phyloP scores from a whole-genome alignment of 2,888 invertebrate species.

The Mechanitis messenoides region DNA sequence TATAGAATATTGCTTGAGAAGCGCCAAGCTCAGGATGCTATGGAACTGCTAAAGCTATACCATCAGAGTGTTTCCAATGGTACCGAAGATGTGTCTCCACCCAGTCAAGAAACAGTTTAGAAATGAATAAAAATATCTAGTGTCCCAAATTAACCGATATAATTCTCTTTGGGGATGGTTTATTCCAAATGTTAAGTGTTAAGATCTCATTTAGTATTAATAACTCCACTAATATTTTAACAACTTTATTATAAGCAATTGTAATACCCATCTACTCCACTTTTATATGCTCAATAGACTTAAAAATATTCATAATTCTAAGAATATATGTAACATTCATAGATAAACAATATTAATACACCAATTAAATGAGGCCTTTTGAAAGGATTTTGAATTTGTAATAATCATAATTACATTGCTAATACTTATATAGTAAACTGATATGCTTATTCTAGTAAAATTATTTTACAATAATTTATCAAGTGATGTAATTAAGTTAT shows the following conservation, averaged over 20 bases:
- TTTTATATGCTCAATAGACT: constrained; percentile 3
- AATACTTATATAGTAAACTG: constrained; percentile 17
- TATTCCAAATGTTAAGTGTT: constrained; percentile 70
- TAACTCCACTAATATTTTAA: neutral
- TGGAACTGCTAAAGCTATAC: constrained; percentile 88
- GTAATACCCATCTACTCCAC: neutral
- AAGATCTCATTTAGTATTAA: neutral
- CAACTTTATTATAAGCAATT: neutral
- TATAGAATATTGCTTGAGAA: constrained; percentile 85
- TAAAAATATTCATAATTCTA: constrained; percentile 13
- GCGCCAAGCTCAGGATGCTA: constrained; percentile 90
- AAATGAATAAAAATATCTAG: constrained; percentile 22
- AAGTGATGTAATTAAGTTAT: constrained; percentile 6
- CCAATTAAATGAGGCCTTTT: constrained; percentile 66
- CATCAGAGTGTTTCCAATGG: constrained; percentile 75
- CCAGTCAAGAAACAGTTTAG: constrained; percentile 68
- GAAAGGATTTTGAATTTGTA: constrained; percentile 36
- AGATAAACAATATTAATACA: constrained; percentile 37
- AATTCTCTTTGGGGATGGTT: constrained; percentile 61
- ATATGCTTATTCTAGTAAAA: constrained; percentile 20
- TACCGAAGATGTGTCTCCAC: constrained; percentile 66
- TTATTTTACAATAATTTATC: constrained; percentile 13
- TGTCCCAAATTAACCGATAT: constrained; percentile 51
- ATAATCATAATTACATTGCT: constrained; percentile 27
- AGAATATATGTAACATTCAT: constrained; percentile 18